Base-by-base conservation (phyloP, 2,113 vertebrate species). In the Amphiprion ocellaris region DNA sequence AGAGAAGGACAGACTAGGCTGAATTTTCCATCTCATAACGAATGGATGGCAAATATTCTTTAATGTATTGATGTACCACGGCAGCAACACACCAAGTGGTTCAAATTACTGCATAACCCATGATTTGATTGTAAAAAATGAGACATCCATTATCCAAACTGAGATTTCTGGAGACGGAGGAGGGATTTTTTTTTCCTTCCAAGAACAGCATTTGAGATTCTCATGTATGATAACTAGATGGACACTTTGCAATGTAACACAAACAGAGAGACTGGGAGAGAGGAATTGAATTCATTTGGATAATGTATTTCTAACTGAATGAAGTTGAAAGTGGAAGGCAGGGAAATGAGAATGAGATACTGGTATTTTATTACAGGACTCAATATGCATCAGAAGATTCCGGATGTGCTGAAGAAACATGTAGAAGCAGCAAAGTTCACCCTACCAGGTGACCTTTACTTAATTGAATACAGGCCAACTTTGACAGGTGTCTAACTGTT, bases 41-140 rank as follows among this genome's bases (percentile, higher is more conserved):
- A 89, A 88, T 73, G 79, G 77, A 86, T 77, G 83, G 82, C 61
- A 87, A 79, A 90, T 83, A 85, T 78, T 87, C 63, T 86, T 86
- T 76, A 84, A 90, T 24, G 58, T 80, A 86, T 64, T 84, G 79
- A 84, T 58, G 76, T 26, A 90, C 72, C 74, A 79, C 63, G 21
- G 64, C 23, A 8, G 54, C 19, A 46, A 79, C 68, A 69, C 77
- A 70, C 60, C 26, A 59, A 77, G 76, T 50, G 39, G 80, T 55
- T 90, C 80, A 76, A 86, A 82, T 89, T 66, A 71, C 79, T 66
- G 70, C 56, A 79, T 66, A 64, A 55, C 44, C 77, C 49, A 56
- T 64, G 77, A 89, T 81, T 73, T 79, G 46, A 79, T 79, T 88
- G 30, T 74, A 56, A 75, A n/a, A 80, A 69, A 83, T 54, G 52